Base-by-base conservation (phyloP, 2,113 vertebrate species). In the Sylvia atricapilla region DNA sequence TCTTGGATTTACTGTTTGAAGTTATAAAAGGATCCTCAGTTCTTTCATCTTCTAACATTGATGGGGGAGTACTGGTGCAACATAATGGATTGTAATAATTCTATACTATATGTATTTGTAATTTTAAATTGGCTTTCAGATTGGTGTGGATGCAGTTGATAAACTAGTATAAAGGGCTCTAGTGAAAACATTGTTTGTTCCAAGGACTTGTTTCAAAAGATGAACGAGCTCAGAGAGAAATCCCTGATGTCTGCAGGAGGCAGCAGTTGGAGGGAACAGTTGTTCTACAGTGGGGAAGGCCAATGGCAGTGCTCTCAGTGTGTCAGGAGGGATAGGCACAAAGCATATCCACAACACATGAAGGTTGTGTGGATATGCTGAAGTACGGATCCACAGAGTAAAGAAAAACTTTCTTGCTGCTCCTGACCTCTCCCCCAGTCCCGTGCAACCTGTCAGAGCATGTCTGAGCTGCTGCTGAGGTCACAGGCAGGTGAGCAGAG, bases 391-490 rank as follows among this genome's bases (percentile, higher is more conserved):
- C 13, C 25, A 3, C 31, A 11, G 39, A 0, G 4, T 66, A 55
- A 79, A 69, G 50, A 77, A 72, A 62, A 76, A 5, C 35, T 33
- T 74, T 43, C 18, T 68, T 60, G 62, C 62, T 93, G 30, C 53
- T 85, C 23, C 49, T 62, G 88, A 66, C 30, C 37, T 80, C 44
- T 84, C 30, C 70, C 58, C 52, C 35, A 25, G 13, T 49, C 53
- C 3, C 0, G 1, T 21, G 43, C 15, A 10, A 7, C 50, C 58
- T 44, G 10, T 35, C 41, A 60, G 56, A 84, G 41, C 6, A 1
- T 27, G 25, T 66, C 90, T 66, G 58, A 81, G 58, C 85, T 76
- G 46, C 37, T 53, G 72, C 88, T 35, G 50, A 62, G 55, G 75
- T 66, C 68, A 88, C 20, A 49, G 4, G 19, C 21, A 52, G 58